Conservation (phyloP, 2,113 vertebrate genomes). For the Dendropsophus ebraccatus region DNA sequence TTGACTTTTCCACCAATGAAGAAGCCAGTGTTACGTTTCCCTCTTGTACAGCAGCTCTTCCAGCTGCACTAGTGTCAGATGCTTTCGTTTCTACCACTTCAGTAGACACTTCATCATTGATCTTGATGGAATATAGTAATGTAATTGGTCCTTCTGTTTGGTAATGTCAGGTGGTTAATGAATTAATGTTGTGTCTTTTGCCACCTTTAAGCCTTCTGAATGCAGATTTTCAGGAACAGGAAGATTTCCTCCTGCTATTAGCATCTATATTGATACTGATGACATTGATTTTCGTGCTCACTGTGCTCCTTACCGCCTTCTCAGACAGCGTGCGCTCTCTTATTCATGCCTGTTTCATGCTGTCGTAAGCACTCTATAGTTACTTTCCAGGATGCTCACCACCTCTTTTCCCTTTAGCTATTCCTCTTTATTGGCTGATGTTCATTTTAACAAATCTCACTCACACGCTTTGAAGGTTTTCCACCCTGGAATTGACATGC, state of each 20-base stretch:
- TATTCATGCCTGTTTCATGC: too few relatives aligned
- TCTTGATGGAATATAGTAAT: neutral
- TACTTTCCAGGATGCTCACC: too few relatives aligned
- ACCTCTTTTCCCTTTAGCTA: too few relatives aligned
- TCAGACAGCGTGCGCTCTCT: neutral
- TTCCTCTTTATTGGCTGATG: too few relatives aligned
- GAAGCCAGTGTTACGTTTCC: neutral
- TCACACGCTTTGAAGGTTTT: too few relatives aligned
- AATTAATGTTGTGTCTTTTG: neutral
- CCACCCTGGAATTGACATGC: too few relatives aligned
- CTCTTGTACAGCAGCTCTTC: neutral
- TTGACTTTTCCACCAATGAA: neutral
- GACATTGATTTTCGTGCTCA: neutral
- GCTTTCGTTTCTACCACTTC: neutral
- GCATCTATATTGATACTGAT: neutral
- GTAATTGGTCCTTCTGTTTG: neutral
- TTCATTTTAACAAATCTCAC: too few relatives aligned
- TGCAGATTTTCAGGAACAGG: neutral
- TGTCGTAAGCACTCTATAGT: too few relatives aligned
- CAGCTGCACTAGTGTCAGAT: slow-evolving; percentile 7
- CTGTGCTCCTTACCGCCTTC: neutral
- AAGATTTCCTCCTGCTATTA: neutral
- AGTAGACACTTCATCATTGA: neutral
- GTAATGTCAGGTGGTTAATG: neutral
- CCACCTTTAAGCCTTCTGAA: neutral